These are phyloP conservation scores for Hyles euphorbiae DNA, from an alignment of 1,140 invertebrate species.

Conservation along the genomic window DNA sequence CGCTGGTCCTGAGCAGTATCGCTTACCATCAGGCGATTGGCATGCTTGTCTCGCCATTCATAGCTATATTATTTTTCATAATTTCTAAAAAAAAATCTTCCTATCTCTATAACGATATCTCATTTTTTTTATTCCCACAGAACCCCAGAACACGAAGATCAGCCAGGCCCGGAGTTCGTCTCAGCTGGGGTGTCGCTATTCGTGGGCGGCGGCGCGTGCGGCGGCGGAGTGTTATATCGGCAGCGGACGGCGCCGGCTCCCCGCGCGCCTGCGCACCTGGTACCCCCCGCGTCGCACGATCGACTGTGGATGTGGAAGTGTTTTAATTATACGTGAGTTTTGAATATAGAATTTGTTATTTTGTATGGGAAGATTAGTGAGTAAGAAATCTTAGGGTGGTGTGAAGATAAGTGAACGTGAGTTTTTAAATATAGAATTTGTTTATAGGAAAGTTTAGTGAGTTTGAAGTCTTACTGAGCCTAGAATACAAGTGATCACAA, in stretches of 20 bases:
- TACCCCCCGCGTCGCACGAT: constrained; percentile 74
- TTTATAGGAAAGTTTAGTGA: no score
- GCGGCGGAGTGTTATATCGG: constrained; percentile 72
- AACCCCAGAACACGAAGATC: constrained; percentile 49
- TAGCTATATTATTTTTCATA: no score
- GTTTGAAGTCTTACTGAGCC: no score
- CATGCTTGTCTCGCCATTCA: no score
- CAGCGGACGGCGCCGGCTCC: constrained; percentile 68
- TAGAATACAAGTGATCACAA: constrained; percentile 68
- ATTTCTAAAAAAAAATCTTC: no score
- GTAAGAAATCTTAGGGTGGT: no score
- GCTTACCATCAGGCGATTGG: no score
- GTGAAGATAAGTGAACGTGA: constrained; percentile 76
- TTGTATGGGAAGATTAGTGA: no score
- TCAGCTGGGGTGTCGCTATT: constrained; percentile 77
- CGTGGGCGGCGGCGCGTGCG: constrained; percentile 70
- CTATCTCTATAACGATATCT: no score
- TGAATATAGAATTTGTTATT: no score
- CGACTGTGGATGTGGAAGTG: constrained; percentile 80
- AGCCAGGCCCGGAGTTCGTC: constrained; percentile 76
- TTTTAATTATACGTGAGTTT: constrained; percentile 79
- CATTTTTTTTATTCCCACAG: constrained; percentile 22
- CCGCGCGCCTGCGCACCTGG: constrained; percentile 58
- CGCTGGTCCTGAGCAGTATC: no score
- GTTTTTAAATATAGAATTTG: constrained; percentile 26